phyloP scores from a whole-genome alignment of 2,888 invertebrate genomes.

The Corythucha ciliata region DNA sequence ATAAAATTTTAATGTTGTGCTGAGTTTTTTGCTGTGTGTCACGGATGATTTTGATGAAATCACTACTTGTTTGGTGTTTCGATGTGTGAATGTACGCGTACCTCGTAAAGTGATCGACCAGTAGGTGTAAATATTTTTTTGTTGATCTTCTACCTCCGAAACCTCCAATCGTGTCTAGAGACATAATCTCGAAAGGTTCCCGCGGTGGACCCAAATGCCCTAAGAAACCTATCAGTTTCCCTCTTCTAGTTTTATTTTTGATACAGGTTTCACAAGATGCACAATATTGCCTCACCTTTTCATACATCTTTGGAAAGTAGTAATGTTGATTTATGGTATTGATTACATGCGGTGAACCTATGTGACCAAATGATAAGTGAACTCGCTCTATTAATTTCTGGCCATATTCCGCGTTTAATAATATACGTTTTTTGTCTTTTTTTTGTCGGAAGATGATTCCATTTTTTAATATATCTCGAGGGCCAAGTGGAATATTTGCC shows the following conservation, averaged over 20 bases:
- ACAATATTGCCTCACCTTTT: constrained; percentile 31
- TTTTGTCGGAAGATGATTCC: not conserved
- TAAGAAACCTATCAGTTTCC: constrained; percentile 13
- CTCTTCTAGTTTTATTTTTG: not conserved
- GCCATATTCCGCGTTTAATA: not conserved
- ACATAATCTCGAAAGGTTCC: constrained; percentile 4
- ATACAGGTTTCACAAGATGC: constrained; percentile 29
- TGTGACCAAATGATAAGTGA: not conserved
- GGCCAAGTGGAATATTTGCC: not conserved
- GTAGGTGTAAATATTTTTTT: not conserved
- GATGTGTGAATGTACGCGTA: constrained; percentile 29
- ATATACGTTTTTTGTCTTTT: not conserved
- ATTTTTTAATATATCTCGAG: not conserved
- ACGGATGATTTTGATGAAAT: constrained; percentile 1
- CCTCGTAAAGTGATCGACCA: not conserved
- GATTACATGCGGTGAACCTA: not conserved
- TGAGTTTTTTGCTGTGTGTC: not conserved
- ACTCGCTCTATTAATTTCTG: not conserved
- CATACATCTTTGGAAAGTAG: constrained; percentile 18
- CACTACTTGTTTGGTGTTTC: not conserved
- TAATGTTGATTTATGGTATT: not conserved
- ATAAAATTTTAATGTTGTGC: constrained; percentile 1
- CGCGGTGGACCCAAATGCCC: constrained; percentile 2
- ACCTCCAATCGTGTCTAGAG: constrained; percentile 1
- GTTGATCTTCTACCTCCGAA: constrained; percentile 30